A percentile compares a stretch with the other conserved stretches of the same genome.
These are phyloP conservation scores for Xestia sexstrigata DNA, from an alignment of 2,888 invertebrate species.

Conservation along the genomic window DNA sequence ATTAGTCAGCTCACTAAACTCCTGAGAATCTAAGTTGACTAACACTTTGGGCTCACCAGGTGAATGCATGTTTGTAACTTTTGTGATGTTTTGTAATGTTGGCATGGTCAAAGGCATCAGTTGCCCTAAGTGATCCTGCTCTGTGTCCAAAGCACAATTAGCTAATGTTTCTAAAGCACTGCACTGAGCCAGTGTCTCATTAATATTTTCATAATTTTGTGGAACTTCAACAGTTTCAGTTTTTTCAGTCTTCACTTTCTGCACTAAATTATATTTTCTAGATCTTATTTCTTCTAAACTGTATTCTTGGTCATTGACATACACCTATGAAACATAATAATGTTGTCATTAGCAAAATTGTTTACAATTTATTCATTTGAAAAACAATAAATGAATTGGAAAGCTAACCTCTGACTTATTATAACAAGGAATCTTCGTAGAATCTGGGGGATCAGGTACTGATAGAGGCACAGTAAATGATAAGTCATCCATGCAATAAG, in stretches of 20 bases:
- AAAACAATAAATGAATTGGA: not conserved
- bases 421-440: constrained; percentile 92
- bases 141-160: constrained; percentile 87
- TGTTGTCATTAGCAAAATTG: not conserved
- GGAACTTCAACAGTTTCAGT: constrained; percentile 74
- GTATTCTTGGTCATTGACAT: constrained; percentile 91
- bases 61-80: constrained; percentile 87
- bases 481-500: constrained; percentile 89
- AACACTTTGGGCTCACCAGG: constrained; percentile 88
- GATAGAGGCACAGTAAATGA: constrained; percentile 90
- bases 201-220: constrained; percentile 80
- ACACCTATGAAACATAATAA: constrained; percentile 77
- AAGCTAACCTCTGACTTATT: constrained; percentile 91
- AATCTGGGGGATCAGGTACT: constrained; percentile 92
- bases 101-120: constrained; percentile 87
- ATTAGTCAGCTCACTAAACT: constrained; percentile 82
- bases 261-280: constrained; percentile 88
- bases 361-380: not conserved
- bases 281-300: constrained; percentile 95
- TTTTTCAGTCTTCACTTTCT: constrained; percentile 78
- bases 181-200: constrained; percentile 86
- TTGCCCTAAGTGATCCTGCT: constrained; percentile 87
- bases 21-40: constrained; percentile 88
- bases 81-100: constrained; percentile 86
- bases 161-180: constrained; percentile 88